Evolutionary conservation across 37 sponge, comb jelly and placozoan genomes (phyloP).

Genomic region (Axinella damicornis): DNA sequence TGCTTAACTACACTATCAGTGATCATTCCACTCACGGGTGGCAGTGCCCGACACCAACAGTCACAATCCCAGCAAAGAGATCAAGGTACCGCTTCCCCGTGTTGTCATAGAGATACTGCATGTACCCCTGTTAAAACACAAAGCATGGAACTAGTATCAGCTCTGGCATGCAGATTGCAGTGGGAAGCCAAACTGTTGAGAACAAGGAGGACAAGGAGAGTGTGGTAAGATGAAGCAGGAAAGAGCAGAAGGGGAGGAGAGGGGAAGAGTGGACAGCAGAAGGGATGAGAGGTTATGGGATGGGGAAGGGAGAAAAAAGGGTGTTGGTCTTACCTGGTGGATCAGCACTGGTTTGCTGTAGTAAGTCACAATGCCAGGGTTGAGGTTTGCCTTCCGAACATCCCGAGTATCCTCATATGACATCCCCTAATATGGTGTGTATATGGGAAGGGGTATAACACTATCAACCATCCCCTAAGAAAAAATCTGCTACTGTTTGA

Average conservation of each 20-base stretch:
- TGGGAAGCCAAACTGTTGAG: no score
- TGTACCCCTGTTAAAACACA: constrained; percentile 81
- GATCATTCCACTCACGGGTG: constrained; percentile 76
- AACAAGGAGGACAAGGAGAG: neutral
- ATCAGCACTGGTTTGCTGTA: constrained; percentile 84
- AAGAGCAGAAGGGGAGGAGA: neutral
- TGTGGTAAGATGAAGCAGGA: neutral
- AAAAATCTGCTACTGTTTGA: no score
- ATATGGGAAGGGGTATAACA: no score
- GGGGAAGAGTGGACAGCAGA: neutral
- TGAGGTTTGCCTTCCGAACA: constrained; percentile 63
- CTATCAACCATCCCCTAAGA: neutral
- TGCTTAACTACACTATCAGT: neutral
- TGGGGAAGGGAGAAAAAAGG: neutral
- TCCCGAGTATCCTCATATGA: constrained; percentile 51
- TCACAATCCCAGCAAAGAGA: constrained; percentile 91
- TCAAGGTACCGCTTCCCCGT: constrained; percentile 90
- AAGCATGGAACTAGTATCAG: no score
- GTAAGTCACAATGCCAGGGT: constrained; percentile 74
- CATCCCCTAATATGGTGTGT: constrained; percentile 61
- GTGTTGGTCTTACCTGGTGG: constrained; percentile 59
- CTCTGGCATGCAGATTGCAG: no score
- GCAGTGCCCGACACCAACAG: constrained; percentile 95
- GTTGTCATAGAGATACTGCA: constrained; percentile 94
- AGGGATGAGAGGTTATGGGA: no score